Base-by-base conservation (phyloP, 2,888 invertebrate genomes). In the Parasteatoda lunata region DNA sequence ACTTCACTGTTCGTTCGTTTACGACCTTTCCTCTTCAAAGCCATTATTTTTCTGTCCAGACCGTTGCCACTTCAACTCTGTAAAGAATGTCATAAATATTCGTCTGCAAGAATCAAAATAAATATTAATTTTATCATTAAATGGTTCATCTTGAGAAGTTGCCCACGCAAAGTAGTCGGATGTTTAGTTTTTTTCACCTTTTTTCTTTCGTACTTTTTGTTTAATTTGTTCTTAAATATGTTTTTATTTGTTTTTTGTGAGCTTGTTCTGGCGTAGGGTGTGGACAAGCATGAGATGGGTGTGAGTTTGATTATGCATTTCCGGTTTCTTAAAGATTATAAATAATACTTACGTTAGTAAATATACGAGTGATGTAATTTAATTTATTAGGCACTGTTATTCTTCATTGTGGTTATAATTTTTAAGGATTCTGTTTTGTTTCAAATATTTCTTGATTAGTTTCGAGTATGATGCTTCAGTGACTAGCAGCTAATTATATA, bases 61-160 rank as follows among this genome's bases (percentile, higher is more conserved):
- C 59, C 76, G 3, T 47, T 54, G 71, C 77, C 69, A 77, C 77
- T 77, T 47, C 45, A 66, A 45, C 11, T 51, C 30, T 13, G 47
- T 69, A 8, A 54, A 75, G 75, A 75, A 79, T 68, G 69, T 30
- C 84, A 70, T 85, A 85, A 85, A 85, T 85, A 49, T 11, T 49
- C 49, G 78, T 70, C 84, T 9, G 5, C 3, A 5, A 9, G 30
- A 59, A 79, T 79, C 75, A 85, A 85, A 85, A 85, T 79, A 85
- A 77, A 79, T 76, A 85, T 79, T 79, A 73, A 84, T 75, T 79
- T 75, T 79, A 65, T 79, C 72, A 79, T 79, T 77, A 77, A 77
- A 77, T 77, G 54, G 69, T 51, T n/a, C 59, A 64, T 75, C 69
- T 79, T 79, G 75, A n/a, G 8, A 51, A 64, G 48, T 30, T 68